Evolutionary conservation across 2,113 vertebrate species (phyloP), one percentile per base, ranked within the genome.

Genomic region (Triplophysa siluroides): DNA sequence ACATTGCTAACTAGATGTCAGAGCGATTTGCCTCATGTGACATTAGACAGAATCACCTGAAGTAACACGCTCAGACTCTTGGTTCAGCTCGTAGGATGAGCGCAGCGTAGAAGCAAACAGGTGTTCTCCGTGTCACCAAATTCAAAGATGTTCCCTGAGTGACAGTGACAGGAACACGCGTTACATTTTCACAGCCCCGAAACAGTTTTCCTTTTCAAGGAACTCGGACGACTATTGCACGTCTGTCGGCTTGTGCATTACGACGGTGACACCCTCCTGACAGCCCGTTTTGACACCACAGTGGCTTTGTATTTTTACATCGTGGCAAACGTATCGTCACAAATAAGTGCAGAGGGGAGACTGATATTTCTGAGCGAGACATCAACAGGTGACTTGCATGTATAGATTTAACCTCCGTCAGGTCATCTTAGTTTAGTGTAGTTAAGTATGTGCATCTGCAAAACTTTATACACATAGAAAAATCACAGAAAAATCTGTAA

Each of bases 121-220:
- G 52, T 77, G 43, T 65, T 50, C 43, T 54, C 41, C 13, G 47
- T 76, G 60, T 77, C 62, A 52, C 12, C 66, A 9, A 24, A 21
- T 77, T 77, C 24, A 52, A 72, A 19, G 43, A 50, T 16, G 16
- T 1, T 1, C 18, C 16, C 23, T 77, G 75, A 65, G 6, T 54
- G 75, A 77, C 75, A 77, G 62, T 76, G 74, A 76, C 13, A 2
- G 60, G 60, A 63, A 76, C 73, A 63, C 8, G 11, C 0, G 5
- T 19, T 75, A 38, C 7, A 52, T 50, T 52, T 77, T 47, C 73
- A 61, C 56, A 63, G 21, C 41, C 58, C 13, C 33, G 13, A 21
- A 76, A 76, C 60, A n/a, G 41, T 29, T 76, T 76, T 50, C 13
- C 26, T 23, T 77, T 24, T 24, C 62, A 65, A 54, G 65, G 24